These are phyloP conservation scores for Cladorhizidae sp. DNA, from an alignment of 37 sponge, comb jelly and placozoan species.

Conservation along the genomic window DNA sequence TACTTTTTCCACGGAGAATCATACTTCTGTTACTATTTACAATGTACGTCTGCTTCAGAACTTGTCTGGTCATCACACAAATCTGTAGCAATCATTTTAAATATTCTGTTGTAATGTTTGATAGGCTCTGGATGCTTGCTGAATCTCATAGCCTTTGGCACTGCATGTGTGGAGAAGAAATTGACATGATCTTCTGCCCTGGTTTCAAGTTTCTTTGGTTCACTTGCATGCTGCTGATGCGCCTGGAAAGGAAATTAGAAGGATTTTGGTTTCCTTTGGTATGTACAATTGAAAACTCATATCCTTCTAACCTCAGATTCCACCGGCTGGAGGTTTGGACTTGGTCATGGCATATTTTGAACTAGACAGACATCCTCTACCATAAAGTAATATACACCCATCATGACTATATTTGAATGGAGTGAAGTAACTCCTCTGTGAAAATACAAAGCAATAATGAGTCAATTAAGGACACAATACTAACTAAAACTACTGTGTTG, in stretches of 20 bases:
- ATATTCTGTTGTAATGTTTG: not conserved
- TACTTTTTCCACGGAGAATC: constrained; percentile 35
- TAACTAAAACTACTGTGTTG: too few species aligned
- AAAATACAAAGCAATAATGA: too few species aligned
- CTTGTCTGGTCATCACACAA: not conserved
- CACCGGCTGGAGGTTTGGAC: constrained; percentile 61
- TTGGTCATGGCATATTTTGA: too few species aligned
- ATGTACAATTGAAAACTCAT: constrained; percentile 39
- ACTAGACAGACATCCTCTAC: too few species aligned
- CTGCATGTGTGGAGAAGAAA: constrained; percentile 17
- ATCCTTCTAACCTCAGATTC: constrained; percentile 47
- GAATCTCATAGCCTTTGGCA: constrained; percentile 48
- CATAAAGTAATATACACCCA: too few species aligned
- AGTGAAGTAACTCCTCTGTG: too few species aligned
- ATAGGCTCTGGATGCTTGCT: constrained; percentile 20
- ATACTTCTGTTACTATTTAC: constrained; percentile 18
- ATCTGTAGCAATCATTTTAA: not conserved
- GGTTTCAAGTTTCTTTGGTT: not conserved
- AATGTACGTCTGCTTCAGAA: not conserved
- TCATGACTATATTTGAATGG: too few species aligned
- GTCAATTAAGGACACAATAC: too few species aligned
- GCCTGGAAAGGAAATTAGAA: constrained; percentile 58
- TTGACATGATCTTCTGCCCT: constrained; percentile 27
- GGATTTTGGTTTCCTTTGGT: constrained; percentile 43
- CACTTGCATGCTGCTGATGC: constrained; percentile 12